phyloP scores from a whole-genome alignment of 1,140 invertebrate species.

The Brachionus rubens region DNA sequence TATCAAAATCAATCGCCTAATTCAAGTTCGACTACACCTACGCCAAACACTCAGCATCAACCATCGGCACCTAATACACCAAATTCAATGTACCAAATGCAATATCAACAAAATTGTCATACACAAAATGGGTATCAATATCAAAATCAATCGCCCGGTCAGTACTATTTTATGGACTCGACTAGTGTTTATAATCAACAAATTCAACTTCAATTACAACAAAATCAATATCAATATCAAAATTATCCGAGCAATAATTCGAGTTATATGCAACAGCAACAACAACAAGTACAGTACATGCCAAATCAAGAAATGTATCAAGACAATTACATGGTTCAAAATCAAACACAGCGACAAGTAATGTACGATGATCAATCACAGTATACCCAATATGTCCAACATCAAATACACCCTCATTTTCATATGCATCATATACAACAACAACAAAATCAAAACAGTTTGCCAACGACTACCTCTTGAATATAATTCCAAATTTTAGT shows the following conservation, averaged over 20 bases:
- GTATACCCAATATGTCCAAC: not conserved
- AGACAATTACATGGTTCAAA: not conserved
- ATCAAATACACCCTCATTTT: not conserved
- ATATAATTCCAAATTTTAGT: slow-evolving; percentile 1
- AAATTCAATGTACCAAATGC: not conserved
- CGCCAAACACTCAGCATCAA: not conserved
- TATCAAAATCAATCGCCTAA: not conserved
- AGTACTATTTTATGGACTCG: slow-evolving; percentile 5
- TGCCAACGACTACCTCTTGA: slow-evolving; percentile 24
- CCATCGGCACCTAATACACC: not conserved
- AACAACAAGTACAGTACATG: slow-evolving; percentile 5
- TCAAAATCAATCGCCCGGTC: not conserved
- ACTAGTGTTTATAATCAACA: slow-evolving; percentile 38
- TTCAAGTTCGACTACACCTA: not conserved
- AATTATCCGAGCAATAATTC: slow-evolving; percentile 15
- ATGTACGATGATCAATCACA: not conserved
- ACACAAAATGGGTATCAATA: no score
- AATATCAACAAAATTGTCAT: not conserved
- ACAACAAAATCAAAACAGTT: slow-evolving; percentile 30
- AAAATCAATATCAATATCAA: slow-evolving; percentile 17
- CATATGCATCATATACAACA: not conserved
- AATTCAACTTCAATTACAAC: slow-evolving; percentile 25
- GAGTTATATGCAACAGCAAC: not conserved
- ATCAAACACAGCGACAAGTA: no score
- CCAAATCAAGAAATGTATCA: not conserved